Conservation (phyloP, 2,797 vertebrate species). For the Rhinophrynus dorsalis region DNA sequence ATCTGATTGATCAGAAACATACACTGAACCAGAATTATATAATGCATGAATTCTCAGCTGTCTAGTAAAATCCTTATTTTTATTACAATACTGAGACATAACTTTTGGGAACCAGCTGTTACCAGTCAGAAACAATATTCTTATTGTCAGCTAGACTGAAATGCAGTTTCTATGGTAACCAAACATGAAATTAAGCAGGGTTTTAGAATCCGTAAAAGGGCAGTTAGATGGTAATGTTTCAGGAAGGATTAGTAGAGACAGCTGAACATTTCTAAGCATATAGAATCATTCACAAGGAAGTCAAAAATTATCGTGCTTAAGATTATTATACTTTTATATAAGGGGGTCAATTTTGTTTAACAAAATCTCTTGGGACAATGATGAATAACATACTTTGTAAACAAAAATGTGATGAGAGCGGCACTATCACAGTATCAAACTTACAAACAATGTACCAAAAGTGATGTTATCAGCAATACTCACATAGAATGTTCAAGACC, state of each 20-base stretch:
- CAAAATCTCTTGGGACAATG: neutral
- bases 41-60: neutral
- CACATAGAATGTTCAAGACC: too few relatives aligned
- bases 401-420: too few relatives aligned
- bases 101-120: constrained; percentile 37
- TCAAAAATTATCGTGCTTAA: neutral
- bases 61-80: constrained; percentile 10
- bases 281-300: neutral
- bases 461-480: too few relatives aligned
- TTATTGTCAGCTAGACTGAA: constrained; percentile 12
- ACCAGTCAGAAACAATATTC: constrained; percentile 28
- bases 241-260: neutral
- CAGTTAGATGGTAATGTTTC: constrained; percentile 9
- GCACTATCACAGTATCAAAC: too few relatives aligned
- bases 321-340: neutral
- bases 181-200: constrained; percentile 24
- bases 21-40: neutral
- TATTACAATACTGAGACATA: neutral
- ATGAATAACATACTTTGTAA: neutral
- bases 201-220: constrained; percentile 4
- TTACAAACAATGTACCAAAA: too few relatives aligned
- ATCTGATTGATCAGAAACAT: too few relatives aligned
- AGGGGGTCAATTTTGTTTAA: neutral
- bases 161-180: constrained; percentile 29
- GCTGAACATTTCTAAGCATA: neutral